Conservation (phyloP, 2,113 vertebrate species). For the Eira barbara region DNA sequence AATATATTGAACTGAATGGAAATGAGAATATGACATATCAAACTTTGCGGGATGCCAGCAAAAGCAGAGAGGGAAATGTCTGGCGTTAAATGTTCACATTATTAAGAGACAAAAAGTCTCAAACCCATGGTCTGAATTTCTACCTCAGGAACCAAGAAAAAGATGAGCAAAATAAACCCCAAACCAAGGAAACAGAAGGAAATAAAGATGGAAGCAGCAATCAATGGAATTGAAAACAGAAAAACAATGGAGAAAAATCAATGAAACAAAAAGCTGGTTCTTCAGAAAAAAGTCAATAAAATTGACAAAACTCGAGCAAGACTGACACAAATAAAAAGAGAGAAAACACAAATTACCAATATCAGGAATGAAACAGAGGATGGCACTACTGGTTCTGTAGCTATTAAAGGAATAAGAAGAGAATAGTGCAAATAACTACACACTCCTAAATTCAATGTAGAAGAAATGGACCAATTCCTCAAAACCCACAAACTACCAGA, state of each 20-base stretch:
- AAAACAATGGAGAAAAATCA: slow-evolving; percentile 36
- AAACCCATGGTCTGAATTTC: neutral
- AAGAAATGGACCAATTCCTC: neutral
- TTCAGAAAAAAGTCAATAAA: slow-evolving; percentile 24
- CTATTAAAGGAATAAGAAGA: neutral
- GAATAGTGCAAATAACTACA: neutral
- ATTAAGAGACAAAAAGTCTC: neutral
- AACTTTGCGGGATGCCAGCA: neutral
- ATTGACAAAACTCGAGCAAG: slow-evolving; percentile 24
- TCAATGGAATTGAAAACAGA: slow-evolving; percentile 20
- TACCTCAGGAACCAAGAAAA: neutral
- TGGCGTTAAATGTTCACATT: neutral
- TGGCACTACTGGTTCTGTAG: neutral
- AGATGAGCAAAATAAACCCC: slow-evolving; percentile 4
- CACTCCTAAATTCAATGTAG: neutral
- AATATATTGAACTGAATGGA: neutral
- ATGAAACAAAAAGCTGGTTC: slow-evolving; percentile 23
- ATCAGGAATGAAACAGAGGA: neutral
- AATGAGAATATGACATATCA: neutral
- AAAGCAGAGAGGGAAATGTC: neutral
- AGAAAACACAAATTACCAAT: neutral
- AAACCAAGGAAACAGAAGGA: neutral
- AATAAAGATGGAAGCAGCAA: slow-evolving; percentile 24
- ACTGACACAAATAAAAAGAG: slow-evolving; percentile 3
- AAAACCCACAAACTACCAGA: neutral